These are phyloP conservation scores for Exocentrus adspersus DNA, from an alignment of 2,888 invertebrate genomes.

Conservation along the genomic window DNA sequence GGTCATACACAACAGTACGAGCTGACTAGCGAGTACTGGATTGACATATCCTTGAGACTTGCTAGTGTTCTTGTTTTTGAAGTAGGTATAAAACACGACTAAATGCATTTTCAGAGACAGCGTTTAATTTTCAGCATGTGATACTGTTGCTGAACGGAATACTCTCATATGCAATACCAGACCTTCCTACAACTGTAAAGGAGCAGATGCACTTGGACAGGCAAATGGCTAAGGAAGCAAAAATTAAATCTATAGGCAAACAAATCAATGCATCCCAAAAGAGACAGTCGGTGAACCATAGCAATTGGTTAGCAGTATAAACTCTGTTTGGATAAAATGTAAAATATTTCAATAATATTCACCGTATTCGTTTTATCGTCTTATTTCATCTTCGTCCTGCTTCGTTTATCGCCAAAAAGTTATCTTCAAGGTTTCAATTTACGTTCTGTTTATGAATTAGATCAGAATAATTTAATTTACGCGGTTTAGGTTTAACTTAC, in stretches of 20 bases:
- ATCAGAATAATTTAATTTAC: too few relatives aligned
- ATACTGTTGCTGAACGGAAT: constrained; percentile 70
- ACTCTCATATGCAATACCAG: constrained; percentile 71
- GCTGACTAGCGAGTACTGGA: constrained; percentile 67
- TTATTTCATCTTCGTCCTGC: too few relatives aligned
- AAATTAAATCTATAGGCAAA: constrained; percentile 26
- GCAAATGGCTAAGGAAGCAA: constrained; percentile 31
- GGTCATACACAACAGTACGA: constrained; percentile 54
- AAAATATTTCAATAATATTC: background rate
- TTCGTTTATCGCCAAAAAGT: too few relatives aligned
- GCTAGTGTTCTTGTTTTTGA: constrained; percentile 71
- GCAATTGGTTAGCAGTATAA: background rate
- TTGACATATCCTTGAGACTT: constrained; percentile 67
- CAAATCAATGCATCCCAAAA: background rate
- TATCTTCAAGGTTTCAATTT: too few relatives aligned
- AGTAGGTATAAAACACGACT: constrained; percentile 59
- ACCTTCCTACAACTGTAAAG: constrained; percentile 65
- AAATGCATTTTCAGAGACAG: too few relatives aligned
- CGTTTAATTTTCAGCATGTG: constrained; percentile 61
- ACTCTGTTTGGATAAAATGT: background rate
- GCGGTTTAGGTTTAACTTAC: too few relatives aligned
- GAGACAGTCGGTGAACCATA: background rate
- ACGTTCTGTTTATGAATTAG: too few relatives aligned
- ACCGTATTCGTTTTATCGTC: too few relatives aligned
- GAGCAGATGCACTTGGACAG: constrained; percentile 42